These are phyloP conservation scores for Drosophila phalerata DNA, from an alignment of 2,888 invertebrate genomes.

Conservation along the genomic window DNA sequence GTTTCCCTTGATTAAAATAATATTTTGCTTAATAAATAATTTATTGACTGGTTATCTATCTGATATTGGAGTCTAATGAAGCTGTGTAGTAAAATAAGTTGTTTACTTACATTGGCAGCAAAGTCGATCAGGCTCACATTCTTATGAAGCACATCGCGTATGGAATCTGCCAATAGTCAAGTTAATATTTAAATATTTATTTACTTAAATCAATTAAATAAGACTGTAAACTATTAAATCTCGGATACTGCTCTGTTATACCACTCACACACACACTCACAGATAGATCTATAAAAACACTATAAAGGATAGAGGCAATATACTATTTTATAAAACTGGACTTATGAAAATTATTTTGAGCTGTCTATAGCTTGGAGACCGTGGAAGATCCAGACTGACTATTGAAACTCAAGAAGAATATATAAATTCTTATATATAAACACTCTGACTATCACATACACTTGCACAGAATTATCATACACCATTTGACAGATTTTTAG, in stretches of 20 bases:
- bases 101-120: slow-evolving; percentile 82
- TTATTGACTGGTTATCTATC: no score
- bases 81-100: no score
- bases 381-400: neutral
- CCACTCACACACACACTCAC: no score
- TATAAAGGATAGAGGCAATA: no score
- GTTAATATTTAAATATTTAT: neutral
- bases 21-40: no score
- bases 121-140: slow-evolving; percentile 84
- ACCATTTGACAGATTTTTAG: neutral
- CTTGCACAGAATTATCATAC: neutral
- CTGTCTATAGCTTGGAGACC: no score
- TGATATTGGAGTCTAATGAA: neutral
- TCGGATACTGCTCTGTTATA: no score
- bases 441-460: neutral
- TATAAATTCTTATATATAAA: neutral
- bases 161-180: slow-evolving; percentile 72
- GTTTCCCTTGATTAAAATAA: no score
- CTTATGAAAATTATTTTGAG: no score
- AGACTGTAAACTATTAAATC: neutral
- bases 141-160: slow-evolving; percentile 84
- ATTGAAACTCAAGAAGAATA: neutral
- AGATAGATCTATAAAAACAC: no score
- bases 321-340: no score
- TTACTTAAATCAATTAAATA: neutral